A percentile compares a stretch with the other conserved stretches of the same genome.
Evolutionary conservation across 2,113 vertebrate genomes (phyloP).

Genomic region (Anseranas semipalmata): DNA sequence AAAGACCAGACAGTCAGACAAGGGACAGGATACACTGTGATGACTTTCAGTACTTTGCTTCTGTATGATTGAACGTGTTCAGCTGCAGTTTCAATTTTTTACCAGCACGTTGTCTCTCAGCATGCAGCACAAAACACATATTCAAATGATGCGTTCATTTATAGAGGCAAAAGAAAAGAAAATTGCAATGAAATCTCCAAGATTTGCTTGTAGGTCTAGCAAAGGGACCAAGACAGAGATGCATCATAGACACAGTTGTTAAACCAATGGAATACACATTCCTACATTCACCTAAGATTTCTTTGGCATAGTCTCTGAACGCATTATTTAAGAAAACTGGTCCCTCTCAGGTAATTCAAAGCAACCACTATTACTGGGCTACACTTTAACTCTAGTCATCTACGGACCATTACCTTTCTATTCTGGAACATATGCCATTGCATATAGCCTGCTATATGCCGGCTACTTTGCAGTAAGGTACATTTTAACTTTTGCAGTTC

Average conservation of each 20-base stretch:
- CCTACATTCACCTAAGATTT: background rate
- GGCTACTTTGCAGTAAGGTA: background rate
- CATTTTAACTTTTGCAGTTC: background rate
- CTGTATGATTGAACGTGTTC: fast-evolving
- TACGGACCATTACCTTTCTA: background rate
- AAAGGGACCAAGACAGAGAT: background rate
- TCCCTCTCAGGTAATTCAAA: background rate
- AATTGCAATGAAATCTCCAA: background rate
- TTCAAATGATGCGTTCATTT: background rate
- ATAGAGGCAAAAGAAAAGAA: background rate
- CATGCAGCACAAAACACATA: background rate
- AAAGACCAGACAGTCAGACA: background rate
- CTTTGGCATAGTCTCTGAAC: fast-evolving
- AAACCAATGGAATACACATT: background rate
- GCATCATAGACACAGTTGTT: background rate
- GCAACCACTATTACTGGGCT: background rate
- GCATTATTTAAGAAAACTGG: background rate
- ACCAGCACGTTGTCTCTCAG: background rate
- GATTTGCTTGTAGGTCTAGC: background rate
- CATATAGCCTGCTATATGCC: background rate
- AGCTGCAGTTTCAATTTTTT: background rate
- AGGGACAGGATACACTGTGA: fast-evolving
- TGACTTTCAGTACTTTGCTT: background rate
- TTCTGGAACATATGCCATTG: background rate
- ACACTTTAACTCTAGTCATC: background rate